Conservation (phyloP, 2,113 vertebrate species). For the Siniperca chuatsi region DNA sequence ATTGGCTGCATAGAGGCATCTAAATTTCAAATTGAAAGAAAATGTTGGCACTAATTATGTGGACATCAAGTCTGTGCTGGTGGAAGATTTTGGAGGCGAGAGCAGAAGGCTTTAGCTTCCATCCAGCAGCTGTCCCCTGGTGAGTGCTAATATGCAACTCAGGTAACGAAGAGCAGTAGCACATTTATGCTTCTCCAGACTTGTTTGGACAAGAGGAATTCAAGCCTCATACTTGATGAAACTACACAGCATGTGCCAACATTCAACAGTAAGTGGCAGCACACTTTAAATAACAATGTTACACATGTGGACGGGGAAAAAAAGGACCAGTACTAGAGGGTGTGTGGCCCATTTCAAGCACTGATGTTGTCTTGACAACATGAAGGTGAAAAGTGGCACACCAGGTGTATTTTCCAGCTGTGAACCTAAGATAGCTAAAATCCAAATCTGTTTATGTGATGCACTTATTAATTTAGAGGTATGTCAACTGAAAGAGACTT, state of each 20-base stretch:
- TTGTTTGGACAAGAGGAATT: not conserved
- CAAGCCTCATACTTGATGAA: conserved; percentile 4
- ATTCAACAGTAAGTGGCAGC: conserved; percentile 1
- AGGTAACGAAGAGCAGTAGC: not conserved
- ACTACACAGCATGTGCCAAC: not conserved
- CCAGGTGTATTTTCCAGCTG: not conserved
- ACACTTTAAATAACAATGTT: not conserved
- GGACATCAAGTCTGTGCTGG: not conserved
- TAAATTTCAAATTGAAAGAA: conserved; percentile 41
- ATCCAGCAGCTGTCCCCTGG: conserved; percentile 10
- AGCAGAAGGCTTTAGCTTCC: conserved; percentile 9
- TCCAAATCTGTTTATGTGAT: not conserved
- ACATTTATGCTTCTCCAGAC: conserved; percentile 10
- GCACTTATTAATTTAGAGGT: not conserved
- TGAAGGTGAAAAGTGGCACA: not conserved
- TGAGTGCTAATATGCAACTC: conserved; percentile 30
- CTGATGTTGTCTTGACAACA: not conserved
- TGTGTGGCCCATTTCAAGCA: conserved; percentile 6
- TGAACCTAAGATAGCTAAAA: not conserved
- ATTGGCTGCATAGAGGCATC: conserved; percentile 10
- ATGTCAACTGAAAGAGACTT: not conserved
- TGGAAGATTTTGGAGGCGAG: conserved; percentile 23
- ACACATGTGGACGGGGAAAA: not conserved
- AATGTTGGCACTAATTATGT: conserved; percentile 27
- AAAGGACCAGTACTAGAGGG: not conserved